Evolutionary conservation across 1,140 invertebrate species (phyloP).

Genomic region (Stratiolaelaps scimitus): DNA sequence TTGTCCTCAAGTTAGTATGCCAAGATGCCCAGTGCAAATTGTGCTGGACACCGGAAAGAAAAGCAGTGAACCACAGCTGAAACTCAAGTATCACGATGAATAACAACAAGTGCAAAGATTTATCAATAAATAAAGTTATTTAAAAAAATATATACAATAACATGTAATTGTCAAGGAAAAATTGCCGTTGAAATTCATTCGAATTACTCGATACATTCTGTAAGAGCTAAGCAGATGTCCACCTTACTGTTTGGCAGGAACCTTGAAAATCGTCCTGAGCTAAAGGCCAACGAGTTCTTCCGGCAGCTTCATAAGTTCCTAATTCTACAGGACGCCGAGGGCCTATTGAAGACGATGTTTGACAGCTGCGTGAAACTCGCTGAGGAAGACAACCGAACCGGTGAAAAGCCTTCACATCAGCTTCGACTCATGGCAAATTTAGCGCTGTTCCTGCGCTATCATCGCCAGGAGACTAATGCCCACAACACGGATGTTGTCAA

Average conservation of each 20-base stretch:
- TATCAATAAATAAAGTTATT: too few species aligned
- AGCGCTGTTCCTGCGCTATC: slow-evolving; percentile 61
- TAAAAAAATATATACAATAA: too few species aligned
- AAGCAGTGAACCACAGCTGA: too few species aligned
- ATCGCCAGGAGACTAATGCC: slow-evolving; percentile 51
- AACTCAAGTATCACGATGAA: too few species aligned
- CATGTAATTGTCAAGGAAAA: slow-evolving; percentile 40
- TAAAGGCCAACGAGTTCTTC: slow-evolving; percentile 49
- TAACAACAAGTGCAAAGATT: too few species aligned
- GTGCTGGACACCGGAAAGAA: too few species aligned
- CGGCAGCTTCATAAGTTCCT: slow-evolving; percentile 61
- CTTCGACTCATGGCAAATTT: slow-evolving; percentile 65
- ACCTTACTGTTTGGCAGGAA: slow-evolving; percentile 44
- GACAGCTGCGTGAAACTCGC: slow-evolving; percentile 31
- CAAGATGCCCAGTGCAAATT: too few species aligned
- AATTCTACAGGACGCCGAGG: slow-evolving; percentile 56
- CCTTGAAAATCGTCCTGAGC: slow-evolving; percentile 52
- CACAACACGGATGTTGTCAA: slow-evolving; percentile 1
- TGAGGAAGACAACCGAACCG: background rate
- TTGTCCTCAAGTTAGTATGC: slow-evolving; percentile 32
- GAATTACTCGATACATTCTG: too few species aligned
- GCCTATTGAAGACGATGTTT: slow-evolving; percentile 36
- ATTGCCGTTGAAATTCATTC: slow-evolving; percentile 32
- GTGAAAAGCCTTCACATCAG: slow-evolving; percentile 38
- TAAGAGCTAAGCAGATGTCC: slow-evolving; percentile 36